Percentiles rank a stretch among this genome's conserved stretches.
Conservation (phyloP, 2,797 vertebrate species). For the Channa striata region DNA sequence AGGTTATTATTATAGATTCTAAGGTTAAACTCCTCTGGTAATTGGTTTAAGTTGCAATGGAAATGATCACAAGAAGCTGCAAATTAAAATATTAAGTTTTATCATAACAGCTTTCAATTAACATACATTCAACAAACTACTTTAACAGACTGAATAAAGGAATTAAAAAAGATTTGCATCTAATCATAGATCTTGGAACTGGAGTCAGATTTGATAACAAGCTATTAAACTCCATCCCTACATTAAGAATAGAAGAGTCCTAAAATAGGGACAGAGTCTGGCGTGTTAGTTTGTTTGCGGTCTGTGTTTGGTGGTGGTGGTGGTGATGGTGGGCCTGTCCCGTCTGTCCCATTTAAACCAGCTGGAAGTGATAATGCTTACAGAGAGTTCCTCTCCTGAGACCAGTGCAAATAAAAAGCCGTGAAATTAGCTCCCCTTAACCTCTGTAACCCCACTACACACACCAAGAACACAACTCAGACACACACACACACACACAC, state of each 20-base stretch:
- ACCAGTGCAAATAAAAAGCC: constrained; percentile 82
- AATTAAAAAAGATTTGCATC: not conserved
- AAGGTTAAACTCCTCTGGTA: not conserved
- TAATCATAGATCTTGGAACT: not conserved
- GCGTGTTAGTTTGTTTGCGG: not conserved
- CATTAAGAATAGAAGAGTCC: not conserved
- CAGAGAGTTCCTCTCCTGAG: constrained; percentile 79
- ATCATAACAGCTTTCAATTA: not conserved
- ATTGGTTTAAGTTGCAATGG: too few relatives aligned
- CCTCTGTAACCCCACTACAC: constrained; percentile 64
- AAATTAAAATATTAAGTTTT: too few relatives aligned
- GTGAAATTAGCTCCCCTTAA: constrained; percentile 87
- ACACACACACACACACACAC: constrained; percentile 21
- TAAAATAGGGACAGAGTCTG: not conserved
- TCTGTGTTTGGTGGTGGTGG: constrained; percentile 1
- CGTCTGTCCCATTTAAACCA: constrained; percentile 70
- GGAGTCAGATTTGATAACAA: not conserved
- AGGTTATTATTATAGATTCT: not conserved
- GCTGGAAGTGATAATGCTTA: constrained; percentile 82
- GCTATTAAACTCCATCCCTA: not conserved
- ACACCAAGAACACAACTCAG: constrained; percentile 22
- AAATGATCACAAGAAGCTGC: too few relatives aligned
- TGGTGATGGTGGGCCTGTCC: constrained; percentile 16
- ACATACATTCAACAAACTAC: too few relatives aligned
- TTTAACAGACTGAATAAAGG: too few relatives aligned